Evolutionary conservation across 1,140 invertebrate species (phyloP), one percentile per base, ranked within the genome.

Genomic region (Bombus polaris): DNA sequence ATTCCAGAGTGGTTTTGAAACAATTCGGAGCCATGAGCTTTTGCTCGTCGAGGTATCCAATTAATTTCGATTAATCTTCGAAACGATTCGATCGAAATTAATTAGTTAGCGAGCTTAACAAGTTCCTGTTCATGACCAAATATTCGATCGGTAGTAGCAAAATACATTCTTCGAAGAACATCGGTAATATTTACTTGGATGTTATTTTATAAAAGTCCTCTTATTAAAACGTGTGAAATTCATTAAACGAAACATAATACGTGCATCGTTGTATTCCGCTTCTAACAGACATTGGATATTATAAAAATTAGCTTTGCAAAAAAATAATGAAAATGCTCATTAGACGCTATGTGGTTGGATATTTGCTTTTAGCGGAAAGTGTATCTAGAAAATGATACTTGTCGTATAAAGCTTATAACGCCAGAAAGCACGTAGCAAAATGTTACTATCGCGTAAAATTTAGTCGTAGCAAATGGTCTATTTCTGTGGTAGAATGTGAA

Each of bases 11-110:
- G 15, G n/a, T 77, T 62, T 75, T 57, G 5, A 57, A 75, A 75
- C 37, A 32, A 74, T n/a, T 25, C 39, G n/a, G 9, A 5, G 28
- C 28, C 32, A 25, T 15, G 47, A 75, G 25, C 25, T 75, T 32
- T 18, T 25, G 25, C 10, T 18, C 37, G 2, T 3, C 28, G 35
- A 76, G 25, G 18, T 39, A 32, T 65, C 76, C 76, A 78, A 78
- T 66, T 78, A 78, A 78, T 78, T 65, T 65, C 37, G n/a, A 65
- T 22, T 65, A 44, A 65, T 75, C 73, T 75, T 75, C 53, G 76
- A 25, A 44, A 18, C 39, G 44, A 53, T 35, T 75, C 37, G 32
- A 13, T 15, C 9, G 13, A 42, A 42, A 39, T 32, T 78, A 78
- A 78, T 78, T 78, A 78, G n/a, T n/a, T 53, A 42, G 42, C 18